Conservation (phyloP, 1,140 invertebrate species). For the Heliconius nattereri region DNA sequence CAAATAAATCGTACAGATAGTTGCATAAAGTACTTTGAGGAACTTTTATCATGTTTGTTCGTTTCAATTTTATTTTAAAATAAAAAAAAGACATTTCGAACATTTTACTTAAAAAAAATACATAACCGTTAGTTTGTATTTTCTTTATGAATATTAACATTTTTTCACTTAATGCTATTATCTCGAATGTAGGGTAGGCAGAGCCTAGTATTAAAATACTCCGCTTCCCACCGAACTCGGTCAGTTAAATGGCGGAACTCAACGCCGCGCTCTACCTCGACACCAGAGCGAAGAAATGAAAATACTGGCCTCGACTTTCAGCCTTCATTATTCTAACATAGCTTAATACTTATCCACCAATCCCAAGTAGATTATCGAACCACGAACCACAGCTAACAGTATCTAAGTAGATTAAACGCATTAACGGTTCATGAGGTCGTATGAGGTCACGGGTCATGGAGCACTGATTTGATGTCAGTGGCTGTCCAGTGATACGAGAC, state of each 20-base stretch:
- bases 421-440: conserved; percentile 28
- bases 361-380: conserved; percentile 18
- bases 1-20: neutral
- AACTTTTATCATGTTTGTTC: neutral
- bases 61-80: neutral
- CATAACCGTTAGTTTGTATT: too few relatives aligned
- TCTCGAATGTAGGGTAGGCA: too few relatives aligned
- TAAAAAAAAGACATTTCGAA: neutral
- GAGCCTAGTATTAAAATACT: too few relatives aligned
- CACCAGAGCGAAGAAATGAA: too few relatives aligned
- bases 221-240: too few relatives aligned
- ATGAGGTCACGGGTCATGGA: conserved; percentile 39
- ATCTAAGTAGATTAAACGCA: conserved; percentile 27
- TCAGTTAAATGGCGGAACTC: too few relatives aligned
- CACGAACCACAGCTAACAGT: conserved; percentile 21
- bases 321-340: neutral
- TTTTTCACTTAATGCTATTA: too few relatives aligned
- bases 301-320: too few relatives aligned
- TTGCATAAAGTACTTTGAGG: neutral
- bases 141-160: too few relatives aligned
- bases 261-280: too few relatives aligned
- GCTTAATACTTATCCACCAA: neutral
- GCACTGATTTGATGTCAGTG: conserved; percentile 43
- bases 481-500: conserved; percentile 40
- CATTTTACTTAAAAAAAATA: too few relatives aligned